phyloP scores from a whole-genome alignment of 2,888 invertebrate genomes.

The Selenia dentaria region DNA sequence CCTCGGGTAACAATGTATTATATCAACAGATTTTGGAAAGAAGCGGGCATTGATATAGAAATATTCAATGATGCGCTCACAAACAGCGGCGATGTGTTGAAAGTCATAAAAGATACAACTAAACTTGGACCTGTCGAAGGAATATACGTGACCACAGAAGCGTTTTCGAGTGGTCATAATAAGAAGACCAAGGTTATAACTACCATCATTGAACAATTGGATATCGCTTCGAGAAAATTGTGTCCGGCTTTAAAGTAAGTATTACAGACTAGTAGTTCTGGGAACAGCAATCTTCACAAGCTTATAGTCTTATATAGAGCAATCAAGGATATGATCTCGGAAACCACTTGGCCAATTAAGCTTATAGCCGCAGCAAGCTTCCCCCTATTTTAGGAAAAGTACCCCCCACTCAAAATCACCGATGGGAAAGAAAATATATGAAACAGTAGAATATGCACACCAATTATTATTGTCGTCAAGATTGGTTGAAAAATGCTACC shows the following conservation, averaged over 20 bases:
- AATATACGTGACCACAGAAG: conserved; percentile 6
- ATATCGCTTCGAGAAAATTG: conserved; percentile 2
- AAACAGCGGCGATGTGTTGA: background rate
- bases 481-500: too few species aligned
- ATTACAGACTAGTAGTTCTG: background rate
- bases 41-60: conserved; percentile 5
- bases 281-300: too few species aligned
- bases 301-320: too few species aligned
- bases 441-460: too few species aligned
- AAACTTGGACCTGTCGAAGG: conserved; percentile 4
- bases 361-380: too few species aligned
- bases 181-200: too few species aligned
- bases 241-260: conserved; percentile 17
- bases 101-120: background rate
- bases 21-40: conserved; percentile 9
- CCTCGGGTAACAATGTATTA: background rate
- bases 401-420: too few species aligned
- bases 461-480: too few species aligned
- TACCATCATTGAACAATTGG: conserved; percentile 2
- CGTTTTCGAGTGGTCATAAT: background rate
- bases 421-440: too few species aligned
- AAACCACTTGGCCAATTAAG: too few species aligned
- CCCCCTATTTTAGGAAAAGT: too few species aligned
- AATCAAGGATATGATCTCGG: too few species aligned
- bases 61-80: background rate